Evolutionary conservation across 2,888 invertebrate species (phyloP).

Genomic region (Dione vanillae): DNA sequence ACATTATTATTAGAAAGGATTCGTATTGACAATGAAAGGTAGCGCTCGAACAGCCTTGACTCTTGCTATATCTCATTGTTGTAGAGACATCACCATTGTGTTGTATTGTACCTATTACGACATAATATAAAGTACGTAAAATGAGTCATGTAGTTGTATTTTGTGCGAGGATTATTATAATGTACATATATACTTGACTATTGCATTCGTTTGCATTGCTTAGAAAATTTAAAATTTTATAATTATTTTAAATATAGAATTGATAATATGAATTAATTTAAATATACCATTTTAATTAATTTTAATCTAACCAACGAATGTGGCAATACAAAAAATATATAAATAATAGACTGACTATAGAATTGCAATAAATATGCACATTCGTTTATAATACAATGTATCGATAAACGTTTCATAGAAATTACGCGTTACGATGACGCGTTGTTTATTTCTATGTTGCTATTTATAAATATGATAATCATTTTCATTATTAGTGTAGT

Average conservation of each 20-base stretch:
- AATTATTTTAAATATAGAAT: too few species aligned
- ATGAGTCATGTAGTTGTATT: neutral
- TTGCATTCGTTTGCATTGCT: neutral
- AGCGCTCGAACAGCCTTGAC: constrained; percentile 1
- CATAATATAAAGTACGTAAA: neutral
- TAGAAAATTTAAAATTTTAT: too few species aligned
- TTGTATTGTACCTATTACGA: neutral
- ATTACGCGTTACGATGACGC: constrained; percentile 10
- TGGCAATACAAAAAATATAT: neutral
- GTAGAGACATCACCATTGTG: neutral
- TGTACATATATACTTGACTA: neutral
- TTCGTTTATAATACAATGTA: constrained; percentile 21
- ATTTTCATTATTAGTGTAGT: neutral
- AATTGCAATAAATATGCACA: constrained; percentile 17
- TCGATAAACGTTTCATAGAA: constrained; percentile 7
- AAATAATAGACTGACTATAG: constrained; percentile 2
- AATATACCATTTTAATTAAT: too few species aligned
- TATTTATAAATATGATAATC: constrained; percentile 14
- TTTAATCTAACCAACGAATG: neutral
- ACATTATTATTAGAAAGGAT: neutral
- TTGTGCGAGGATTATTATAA: neutral
- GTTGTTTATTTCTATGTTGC: constrained; percentile 7
- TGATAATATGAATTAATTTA: neutral
- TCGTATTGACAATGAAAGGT: constrained; percentile 1
- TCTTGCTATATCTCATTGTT: neutral